Conservation (phyloP, 2,797 vertebrate genomes). For the Bovichtus diacanthus region DNA sequence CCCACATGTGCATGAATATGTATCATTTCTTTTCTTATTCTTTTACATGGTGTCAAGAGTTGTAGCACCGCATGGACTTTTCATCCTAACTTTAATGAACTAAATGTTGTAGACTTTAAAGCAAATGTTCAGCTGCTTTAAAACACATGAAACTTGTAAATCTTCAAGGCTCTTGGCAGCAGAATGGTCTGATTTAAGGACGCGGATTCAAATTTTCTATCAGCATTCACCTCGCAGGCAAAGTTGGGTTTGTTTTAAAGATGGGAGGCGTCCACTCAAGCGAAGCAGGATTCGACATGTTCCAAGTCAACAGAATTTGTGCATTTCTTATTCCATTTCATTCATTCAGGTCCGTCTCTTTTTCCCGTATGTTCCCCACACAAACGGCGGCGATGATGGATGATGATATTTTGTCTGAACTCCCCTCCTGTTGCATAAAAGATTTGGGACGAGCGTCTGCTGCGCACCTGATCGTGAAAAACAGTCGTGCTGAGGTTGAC, state of each 20-base stretch:
- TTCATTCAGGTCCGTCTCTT: conserved; percentile 17
- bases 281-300: conserved; percentile 46
- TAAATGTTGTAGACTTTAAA: background rate
- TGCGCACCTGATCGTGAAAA: conserved; percentile 60
- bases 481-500: conserved; percentile 65
- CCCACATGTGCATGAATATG: conserved; percentile 78
- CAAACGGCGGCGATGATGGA: conserved; percentile 1
- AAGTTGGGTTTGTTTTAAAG: background rate
- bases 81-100: too few relatives aligned
- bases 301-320: conserved; percentile 20
- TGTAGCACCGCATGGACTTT: conserved; percentile 19
- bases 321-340: conserved; percentile 29
- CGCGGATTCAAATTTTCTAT: background rate
- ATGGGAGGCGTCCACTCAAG: conserved; percentile 43
- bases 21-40: conserved; percentile 46
- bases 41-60: conserved; percentile 43
- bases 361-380: conserved; percentile 4
- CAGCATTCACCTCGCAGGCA: background rate
- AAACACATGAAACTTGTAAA: background rate
- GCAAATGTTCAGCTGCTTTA: background rate
- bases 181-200: background rate
- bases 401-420: conserved; percentile 32
- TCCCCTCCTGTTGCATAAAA: conserved; percentile 65
- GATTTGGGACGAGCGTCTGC: conserved; percentile 63
- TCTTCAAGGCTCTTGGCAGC: background rate